phyloP scores from a whole-genome alignment of 2,113 vertebrate species.

The Serilophus lunatus region DNA sequence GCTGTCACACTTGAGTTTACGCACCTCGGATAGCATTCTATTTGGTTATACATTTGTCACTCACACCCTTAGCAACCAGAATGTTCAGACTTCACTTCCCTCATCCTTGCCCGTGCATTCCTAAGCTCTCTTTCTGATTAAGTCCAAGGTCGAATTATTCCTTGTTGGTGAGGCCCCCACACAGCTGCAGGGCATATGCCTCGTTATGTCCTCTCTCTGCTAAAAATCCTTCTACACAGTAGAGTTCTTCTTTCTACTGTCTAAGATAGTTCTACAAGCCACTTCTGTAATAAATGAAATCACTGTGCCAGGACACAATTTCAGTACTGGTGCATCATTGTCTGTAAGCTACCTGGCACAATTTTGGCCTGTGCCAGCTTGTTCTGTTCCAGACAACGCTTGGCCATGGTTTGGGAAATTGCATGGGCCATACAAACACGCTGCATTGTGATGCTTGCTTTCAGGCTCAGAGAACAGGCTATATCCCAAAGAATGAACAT shows the following conservation, averaged over 20 bases:
- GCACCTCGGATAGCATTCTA: no score
- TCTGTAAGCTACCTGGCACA: not conserved
- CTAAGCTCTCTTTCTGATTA: no score
- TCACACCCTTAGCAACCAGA: no score
- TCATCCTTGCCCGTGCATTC: no score
- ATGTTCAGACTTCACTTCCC: no score
- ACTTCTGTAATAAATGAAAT: not conserved
- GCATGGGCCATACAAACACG: not conserved
- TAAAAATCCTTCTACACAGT: no score
- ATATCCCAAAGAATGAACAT: not conserved
- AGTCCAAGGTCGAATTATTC: no score
- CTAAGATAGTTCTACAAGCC: not conserved
- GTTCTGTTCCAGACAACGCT: not conserved
- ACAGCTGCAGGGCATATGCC: no score
- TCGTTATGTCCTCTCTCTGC: no score
- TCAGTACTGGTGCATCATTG: not conserved
- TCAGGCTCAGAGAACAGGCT: not conserved
- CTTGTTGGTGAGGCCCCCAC: no score
- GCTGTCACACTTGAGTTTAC: no score
- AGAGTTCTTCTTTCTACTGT: not conserved
- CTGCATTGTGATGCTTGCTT: not conserved
- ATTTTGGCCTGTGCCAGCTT: not conserved
- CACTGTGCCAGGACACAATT: not conserved
- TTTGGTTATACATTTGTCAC: no score
- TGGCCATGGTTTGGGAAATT: not conserved